Conservation (phyloP, 2,113 vertebrate genomes). For the Anguilla japonica region DNA sequence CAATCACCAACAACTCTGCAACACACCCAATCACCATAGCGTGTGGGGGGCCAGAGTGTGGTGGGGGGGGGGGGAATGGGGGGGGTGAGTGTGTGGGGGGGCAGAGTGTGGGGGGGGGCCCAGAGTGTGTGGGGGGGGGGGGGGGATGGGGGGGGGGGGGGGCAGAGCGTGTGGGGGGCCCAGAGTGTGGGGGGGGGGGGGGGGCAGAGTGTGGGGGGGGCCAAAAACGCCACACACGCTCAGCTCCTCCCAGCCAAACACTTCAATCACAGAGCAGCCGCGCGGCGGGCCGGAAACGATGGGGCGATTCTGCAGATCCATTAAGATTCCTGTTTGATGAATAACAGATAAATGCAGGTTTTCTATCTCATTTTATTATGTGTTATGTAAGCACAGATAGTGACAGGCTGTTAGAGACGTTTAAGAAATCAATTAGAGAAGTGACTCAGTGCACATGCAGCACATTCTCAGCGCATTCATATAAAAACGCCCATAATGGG, state of each 20-base stretch:
- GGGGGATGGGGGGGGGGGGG: no score
- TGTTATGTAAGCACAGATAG: neutral
- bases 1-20: no score
- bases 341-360: neutral
- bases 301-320: neutral
- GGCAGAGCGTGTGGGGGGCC: no score
- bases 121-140: no score
- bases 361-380: neutral
- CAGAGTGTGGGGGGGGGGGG: no score
- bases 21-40: no score
- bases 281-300: neutral
- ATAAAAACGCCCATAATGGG: neutral
- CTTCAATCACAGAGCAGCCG: neutral
- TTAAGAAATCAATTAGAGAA: neutral
- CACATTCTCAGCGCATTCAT: neutral
- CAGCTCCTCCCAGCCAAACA: neutral
- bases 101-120: no score
- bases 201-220: no score
- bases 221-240: neutral
- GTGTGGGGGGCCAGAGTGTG: no score
- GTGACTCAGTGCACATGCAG: neutral
- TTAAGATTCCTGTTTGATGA: constrained; percentile 2
- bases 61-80: no score
- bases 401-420: neutral
- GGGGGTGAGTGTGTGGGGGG: no score